Evolutionary conservation across 2,888 invertebrate species (phyloP), one percentile per base, ranked within the genome.

Genomic region (Sphinx pinastri): DNA sequence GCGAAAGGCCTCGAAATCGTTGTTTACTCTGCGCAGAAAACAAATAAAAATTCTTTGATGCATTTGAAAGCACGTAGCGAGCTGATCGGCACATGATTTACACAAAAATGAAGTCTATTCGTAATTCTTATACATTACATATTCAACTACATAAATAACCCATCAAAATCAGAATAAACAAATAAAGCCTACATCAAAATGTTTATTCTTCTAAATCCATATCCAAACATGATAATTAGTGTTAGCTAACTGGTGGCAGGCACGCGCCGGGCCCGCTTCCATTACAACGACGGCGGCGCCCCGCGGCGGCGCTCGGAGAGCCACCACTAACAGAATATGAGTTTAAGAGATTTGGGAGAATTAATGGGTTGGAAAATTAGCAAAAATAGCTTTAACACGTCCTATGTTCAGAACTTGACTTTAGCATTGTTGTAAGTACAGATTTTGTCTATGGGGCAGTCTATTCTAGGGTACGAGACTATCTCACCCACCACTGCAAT

Each of bases 201-300:
- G 13, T 63, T 63, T 63, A 47, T 63, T 63, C 49, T 49, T 19
- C n/a, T 45, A 60, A 63, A 63, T 63, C 63, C 47, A 13, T 19
- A 49, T 19, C 12, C 63, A 63, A 63, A 63, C 63, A 49, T 6
- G 49, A 47, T 63, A 63, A 49, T 63, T 63, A 63, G 60, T n/a
- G 2, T 45, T 60, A 16, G 19, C 49, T 63, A 63, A 49, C 12
- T 19, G 49, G 60, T 55, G 54, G 11, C 19, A 10, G 12, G 47
- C 63, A 63, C 63, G 63, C 49, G 63, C 47, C 58, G 45, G 45
- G 60, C 60, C 14, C 16, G 67, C n/a, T 25, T 52, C 31, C 52
- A 67, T 67, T 54, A 54, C 52, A 12, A 11, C 49, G 45, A 14
- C 16, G 49, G 47, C 6, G 47, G 49, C 63, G 45, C 16, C 60